Evolutionary conservation across 2,888 invertebrate species (phyloP).

Genomic region (Heliconius aoede): DNA sequence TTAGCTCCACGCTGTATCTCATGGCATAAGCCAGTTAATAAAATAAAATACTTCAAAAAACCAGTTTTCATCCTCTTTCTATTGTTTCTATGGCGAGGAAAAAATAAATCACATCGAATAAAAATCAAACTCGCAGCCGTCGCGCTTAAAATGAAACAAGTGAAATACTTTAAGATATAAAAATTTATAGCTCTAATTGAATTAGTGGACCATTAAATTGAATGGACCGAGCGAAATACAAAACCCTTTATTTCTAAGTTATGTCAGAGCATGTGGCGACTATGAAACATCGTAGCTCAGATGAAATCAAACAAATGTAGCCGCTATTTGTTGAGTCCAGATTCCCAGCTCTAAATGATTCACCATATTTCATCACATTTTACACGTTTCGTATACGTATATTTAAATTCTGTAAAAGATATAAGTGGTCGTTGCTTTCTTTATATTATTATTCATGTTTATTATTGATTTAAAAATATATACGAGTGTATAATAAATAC

Average conservation of each 20-base stretch:
- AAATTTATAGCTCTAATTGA: conserved; percentile 5
- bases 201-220: conserved; percentile 18
- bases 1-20: too few relatives aligned
- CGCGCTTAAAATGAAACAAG: not conserved
- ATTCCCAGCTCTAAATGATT: conserved; percentile 25
- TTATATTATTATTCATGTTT: not conserved
- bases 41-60: too few relatives aligned
- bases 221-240: conserved; percentile 15
- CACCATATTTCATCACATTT: conserved; percentile 29
- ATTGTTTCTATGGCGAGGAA: too few relatives aligned
- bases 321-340: conserved; percentile 38
- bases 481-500: not conserved
- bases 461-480: too few relatives aligned
- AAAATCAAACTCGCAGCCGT: not conserved
- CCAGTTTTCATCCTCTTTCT: too few relatives aligned
- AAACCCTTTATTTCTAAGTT: conserved; percentile 41
- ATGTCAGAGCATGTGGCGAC: conserved; percentile 45
- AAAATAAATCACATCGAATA: too few relatives aligned
- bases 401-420: not conserved
- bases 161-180: not conserved
- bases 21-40: too few relatives aligned
- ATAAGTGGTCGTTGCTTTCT: not conserved
- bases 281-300: conserved; percentile 45
- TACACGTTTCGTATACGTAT: conserved; percentile 8
- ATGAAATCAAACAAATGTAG: conserved; percentile 46